These are phyloP conservation scores for Euclidia mi DNA, from an alignment of 2,888 invertebrate genomes.

Conservation along the genomic window DNA sequence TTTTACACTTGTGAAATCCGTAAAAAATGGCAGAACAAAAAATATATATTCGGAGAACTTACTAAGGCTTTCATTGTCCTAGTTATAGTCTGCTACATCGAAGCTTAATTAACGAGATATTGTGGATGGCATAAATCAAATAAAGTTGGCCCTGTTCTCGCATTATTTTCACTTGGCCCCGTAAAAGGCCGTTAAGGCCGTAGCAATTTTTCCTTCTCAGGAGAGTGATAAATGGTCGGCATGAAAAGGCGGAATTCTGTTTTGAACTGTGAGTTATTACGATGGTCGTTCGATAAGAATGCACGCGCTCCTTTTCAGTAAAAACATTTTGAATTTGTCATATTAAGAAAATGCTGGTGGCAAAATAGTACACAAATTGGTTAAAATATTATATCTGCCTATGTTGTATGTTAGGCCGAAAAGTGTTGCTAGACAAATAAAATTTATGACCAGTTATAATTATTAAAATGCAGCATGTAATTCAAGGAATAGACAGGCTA, in stretches of 20 bases:
- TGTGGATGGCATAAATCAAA: slow-evolving; percentile 73
- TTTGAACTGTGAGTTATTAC: slow-evolving; percentile 67
- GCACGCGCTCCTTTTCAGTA: slow-evolving; percentile 33
- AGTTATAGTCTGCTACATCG: slow-evolving; percentile 40
- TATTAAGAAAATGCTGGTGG: no score
- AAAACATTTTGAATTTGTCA: slow-evolving; percentile 1
- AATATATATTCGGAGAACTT: slow-evolving; percentile 13
- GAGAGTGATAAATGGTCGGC: slow-evolving; percentile 76
- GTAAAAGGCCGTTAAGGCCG: no score
- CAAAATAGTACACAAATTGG: no score
- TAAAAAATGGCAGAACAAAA: slow-evolving; percentile 13
- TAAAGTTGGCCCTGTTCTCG: slow-evolving; percentile 63
- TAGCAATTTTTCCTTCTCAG: slow-evolving; percentile 75
- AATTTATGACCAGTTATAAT: no score
- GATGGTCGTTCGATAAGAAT: slow-evolving; percentile 41
- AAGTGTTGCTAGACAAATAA: no score
- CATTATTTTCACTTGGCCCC: slow-evolving; percentile 74
- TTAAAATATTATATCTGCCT: no score
- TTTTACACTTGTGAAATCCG: neutral
- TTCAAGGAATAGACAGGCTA: no score
- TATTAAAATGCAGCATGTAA: no score
- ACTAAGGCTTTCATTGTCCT: slow-evolving; percentile 26
- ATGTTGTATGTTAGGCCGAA: no score
- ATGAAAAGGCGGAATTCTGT: slow-evolving; percentile 74
- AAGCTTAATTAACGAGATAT: slow-evolving; percentile 69